Conservation (phyloP, 1,140 invertebrate species). For the Phocides pigmalion region DNA sequence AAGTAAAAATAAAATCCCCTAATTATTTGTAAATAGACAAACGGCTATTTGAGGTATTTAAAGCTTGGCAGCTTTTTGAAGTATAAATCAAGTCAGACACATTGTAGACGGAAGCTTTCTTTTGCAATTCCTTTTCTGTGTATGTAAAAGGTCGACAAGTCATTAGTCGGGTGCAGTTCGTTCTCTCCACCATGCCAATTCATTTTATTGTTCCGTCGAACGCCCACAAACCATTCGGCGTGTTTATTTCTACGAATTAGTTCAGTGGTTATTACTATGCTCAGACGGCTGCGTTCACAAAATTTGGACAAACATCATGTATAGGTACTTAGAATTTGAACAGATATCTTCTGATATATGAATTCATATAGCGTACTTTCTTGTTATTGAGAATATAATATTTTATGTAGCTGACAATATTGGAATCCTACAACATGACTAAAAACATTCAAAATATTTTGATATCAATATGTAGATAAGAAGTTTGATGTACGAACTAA, state of each 20-base stretch:
- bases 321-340: conserved; percentile 10
- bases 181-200: conserved; percentile 36
- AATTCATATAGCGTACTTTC: conserved; percentile 30
- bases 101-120: not conserved
- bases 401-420: not conserved
- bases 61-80: not conserved
- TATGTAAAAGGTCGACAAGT: conserved; percentile 2
- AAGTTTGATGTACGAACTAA: not conserved
- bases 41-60: not conserved
- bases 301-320: conserved; percentile 26
- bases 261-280: conserved; percentile 33
- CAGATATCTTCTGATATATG: conserved; percentile 13
- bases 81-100: not conserved
- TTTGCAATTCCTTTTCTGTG: not conserved
- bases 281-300: conserved; percentile 28
- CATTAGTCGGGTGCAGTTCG: conserved; percentile 16
- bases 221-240: conserved; percentile 35
- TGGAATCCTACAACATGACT: no score
- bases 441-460: not conserved
- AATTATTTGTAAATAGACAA: no score
- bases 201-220: conserved; percentile 43
- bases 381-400: not conserved
- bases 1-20: no score
- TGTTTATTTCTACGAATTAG: conserved; percentile 43
- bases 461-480: not conserved